Base-by-base conservation (phyloP, 2,888 invertebrate species). In the Brenthis daphne region DNA sequence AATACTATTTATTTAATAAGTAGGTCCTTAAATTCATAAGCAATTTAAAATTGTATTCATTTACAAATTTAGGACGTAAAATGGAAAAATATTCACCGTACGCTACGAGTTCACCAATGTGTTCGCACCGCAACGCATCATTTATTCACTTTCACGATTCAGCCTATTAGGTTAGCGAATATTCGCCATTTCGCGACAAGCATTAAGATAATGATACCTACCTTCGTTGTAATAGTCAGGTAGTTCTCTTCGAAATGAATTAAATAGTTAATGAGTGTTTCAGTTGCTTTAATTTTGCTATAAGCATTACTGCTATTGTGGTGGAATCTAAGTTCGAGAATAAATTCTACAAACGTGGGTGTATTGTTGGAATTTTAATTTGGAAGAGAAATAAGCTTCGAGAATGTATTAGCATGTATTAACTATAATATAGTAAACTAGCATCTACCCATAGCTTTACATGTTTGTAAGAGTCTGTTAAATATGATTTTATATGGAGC, bases 71-170 rank as follows among this genome's bases (percentile, higher is more conserved):
- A 33, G 37, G 4, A 6, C 16, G 13, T 43, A 16, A 43, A 63
- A 4, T 53, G 8, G 51, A 63, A 51, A 53, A 53, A 60, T n/a
- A n/a, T 43, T 43, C 11, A 51, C 1, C n/a, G 51, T n/a, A 37
- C 51, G 29, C 56, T 37, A 13, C 14, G 20, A n/a, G 11, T 73
- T 57, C 20, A 20, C 37, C 64, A 73, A 47, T 43, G 51, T 63
- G 57, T 11, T 14, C 66, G 47, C 13, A 16, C 55, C 55, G 29
- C 60, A 69, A 58, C 65, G 67, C 73, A 80, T 84, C 74, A 83
- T 80, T 82, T 82, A 85, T 85, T 84, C 82, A 81, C 79, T 79
- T 79, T 77, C 78, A 79, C 74, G 76, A 78, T 67, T 72, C 80
- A 68, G 76, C 77, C 82, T 81, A 84, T 84, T 84, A 82, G 72